These are phyloP conservation scores for Ictalurus punctatus DNA, from an alignment of 2,113 vertebrate species.

Conservation along the genomic window DNA sequence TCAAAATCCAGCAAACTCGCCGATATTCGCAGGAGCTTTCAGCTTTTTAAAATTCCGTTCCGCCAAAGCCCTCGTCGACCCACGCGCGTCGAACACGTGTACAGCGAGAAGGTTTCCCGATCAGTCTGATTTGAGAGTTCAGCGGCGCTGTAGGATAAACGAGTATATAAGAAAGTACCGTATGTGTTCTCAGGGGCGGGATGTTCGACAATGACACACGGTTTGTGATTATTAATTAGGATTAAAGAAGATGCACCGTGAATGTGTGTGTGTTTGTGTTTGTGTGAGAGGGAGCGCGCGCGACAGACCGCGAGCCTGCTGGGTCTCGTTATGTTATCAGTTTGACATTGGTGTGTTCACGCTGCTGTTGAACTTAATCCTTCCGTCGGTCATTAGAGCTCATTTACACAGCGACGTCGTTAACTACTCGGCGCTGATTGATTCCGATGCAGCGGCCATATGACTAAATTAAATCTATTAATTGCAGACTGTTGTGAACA, in stretches of 20 bases:
- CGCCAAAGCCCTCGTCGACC: no score
- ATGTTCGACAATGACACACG: no score
- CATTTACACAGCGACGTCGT: neutral
- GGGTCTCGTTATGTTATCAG: neutral
- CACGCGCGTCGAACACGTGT: no score
- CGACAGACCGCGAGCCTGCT: neutral
- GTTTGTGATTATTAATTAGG: neutral
- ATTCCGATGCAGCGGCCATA: neutral
- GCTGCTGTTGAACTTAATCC: neutral
- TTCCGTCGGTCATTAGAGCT: neutral
- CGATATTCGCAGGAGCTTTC: no score
- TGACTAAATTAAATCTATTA: conserved; percentile 6
- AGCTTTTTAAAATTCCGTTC: no score
- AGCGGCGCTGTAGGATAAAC: neutral
- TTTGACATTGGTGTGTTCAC: neutral
- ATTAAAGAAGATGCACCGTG: neutral
- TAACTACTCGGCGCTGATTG: neutral
- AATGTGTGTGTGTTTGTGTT: neutral
- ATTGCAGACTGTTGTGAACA: neutral
- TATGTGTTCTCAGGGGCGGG: neutral
- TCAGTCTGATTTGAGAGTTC: neutral
- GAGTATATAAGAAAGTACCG: neutral
- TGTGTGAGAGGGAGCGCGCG: neutral
- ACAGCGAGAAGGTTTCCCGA: no score
- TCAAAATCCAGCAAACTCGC: no score